These are phyloP conservation scores for Ammospiza caudacuta DNA, from an alignment of 2,113 vertebrate genomes.

Conservation along the genomic window DNA sequence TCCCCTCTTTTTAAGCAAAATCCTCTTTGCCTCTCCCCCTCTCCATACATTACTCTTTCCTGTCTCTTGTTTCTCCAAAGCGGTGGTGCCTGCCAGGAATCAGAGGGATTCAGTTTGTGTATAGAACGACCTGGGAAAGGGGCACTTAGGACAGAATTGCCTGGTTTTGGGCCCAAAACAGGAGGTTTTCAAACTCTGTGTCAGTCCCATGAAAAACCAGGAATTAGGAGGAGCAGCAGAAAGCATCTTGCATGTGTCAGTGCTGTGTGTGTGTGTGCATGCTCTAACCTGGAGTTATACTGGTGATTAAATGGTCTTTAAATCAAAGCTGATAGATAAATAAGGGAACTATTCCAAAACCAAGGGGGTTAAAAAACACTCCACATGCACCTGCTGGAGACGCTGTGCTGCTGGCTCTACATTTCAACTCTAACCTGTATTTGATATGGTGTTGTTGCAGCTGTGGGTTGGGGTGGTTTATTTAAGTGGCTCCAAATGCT, in stretches of 20 bases:
- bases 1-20: slow-evolving; percentile 31
- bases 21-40: background rate
- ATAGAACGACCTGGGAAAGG: background rate
- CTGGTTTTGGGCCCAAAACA: background rate
- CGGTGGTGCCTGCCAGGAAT: background rate
- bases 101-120: background rate
- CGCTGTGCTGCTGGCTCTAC: slow-evolving; percentile 80
- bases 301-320: slow-evolving; percentile 27
- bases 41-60: background rate
- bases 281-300: background rate
- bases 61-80: slow-evolving; percentile 8
- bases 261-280: background rate
- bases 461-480: slow-evolving; percentile 94
- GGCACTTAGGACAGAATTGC: background rate
- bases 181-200: background rate
- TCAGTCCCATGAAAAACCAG: background rate
- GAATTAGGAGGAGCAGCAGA: background rate
- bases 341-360: slow-evolving; percentile 47
- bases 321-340: slow-evolving; percentile 42
- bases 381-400: slow-evolving; percentile 94
- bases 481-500: slow-evolving; percentile 99
- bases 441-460: slow-evolving; percentile 98
- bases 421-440: slow-evolving; percentile 91
- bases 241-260: background rate
- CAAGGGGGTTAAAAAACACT: slow-evolving; percentile 62